Evolutionary conservation across 2,888 invertebrate species (phyloP).

Genomic region (Drosophila heteroneura): DNA sequence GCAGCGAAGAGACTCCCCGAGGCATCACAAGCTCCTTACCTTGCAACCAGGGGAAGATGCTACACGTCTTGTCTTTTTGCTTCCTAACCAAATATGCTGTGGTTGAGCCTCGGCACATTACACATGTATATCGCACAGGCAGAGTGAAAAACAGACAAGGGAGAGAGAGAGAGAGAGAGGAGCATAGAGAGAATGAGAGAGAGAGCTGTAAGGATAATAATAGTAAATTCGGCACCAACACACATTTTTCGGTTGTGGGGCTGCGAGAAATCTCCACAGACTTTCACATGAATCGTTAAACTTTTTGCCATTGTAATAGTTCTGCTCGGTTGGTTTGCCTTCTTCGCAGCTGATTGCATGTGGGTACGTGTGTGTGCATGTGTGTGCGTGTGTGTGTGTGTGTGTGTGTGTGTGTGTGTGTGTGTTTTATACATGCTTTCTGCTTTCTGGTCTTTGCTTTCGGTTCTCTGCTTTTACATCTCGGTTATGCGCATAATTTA

Average conservation of each 20-base stretch:
- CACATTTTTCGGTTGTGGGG: slow-evolving; percentile 5
- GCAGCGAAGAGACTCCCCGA: slow-evolving; percentile 17
- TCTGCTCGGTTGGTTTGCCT: slow-evolving; percentile 73
- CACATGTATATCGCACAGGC: slow-evolving; percentile 37
- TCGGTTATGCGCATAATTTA: slow-evolving; percentile 82
- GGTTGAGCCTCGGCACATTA: slow-evolving; percentile 56
- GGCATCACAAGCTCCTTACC: slow-evolving; percentile 13
- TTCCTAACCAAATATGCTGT: slow-evolving; percentile 37
- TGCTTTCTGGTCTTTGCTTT: slow-evolving; percentile 27
- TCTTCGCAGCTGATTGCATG: slow-evolving; percentile 27
- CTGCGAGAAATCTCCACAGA: slow-evolving; percentile 20
- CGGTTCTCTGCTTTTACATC: slow-evolving; percentile 30
- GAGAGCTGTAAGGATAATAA: slow-evolving; percentile 32
- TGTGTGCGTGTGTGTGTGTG: slow-evolving; percentile 15
- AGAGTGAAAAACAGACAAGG: neutral
- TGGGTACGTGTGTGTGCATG: slow-evolving; percentile 13
- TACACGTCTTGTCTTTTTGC: slow-evolving; percentile 1
- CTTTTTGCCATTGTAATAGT: slow-evolving; percentile 79
- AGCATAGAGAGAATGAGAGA: neutral
- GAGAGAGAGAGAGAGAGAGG: too few relatives aligned
- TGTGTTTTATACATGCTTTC: slow-evolving; percentile 43
- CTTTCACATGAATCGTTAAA: slow-evolving; percentile 76
- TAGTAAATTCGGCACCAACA: slow-evolving; percentile 45
- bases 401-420: slow-evolving; percentile 19
- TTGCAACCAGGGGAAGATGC: slow-evolving; percentile 9